Conservation (phyloP, 2,113 vertebrate species). For the Marcusenius ussheri region DNA sequence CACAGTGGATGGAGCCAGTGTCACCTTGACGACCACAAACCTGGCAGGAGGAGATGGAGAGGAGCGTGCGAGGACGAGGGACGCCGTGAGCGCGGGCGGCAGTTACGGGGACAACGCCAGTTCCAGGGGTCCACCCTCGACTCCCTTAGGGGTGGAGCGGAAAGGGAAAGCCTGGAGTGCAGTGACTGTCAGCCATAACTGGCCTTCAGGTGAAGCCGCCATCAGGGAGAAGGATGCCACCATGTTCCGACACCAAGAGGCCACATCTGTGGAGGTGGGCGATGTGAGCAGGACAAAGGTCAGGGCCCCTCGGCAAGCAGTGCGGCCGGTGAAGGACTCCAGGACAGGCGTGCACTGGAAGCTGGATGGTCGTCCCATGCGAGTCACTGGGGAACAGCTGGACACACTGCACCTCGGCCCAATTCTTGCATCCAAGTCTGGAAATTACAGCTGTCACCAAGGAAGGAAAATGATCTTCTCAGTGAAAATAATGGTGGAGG, state of each 20-base stretch:
- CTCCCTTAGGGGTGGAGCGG: background rate
- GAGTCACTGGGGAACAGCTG: conserved; percentile 15
- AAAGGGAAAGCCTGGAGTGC: background rate
- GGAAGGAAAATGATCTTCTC: conserved; percentile 40
- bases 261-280: background rate
- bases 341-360: conserved; percentile 43
- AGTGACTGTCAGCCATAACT: background rate
- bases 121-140: background rate
- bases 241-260: background rate
- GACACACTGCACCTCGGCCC: conserved; percentile 40
- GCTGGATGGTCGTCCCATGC: conserved; percentile 29
- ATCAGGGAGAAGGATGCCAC: background rate
- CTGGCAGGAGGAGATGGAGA: background rate
- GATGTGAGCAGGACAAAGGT: conserved; percentile 14
- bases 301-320: background rate
- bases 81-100: background rate
- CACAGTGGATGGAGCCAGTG: conserved; percentile 45
- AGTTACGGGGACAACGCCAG: background rate
- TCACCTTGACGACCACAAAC: conserved; percentile 12
- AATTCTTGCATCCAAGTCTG: conserved; percentile 39
- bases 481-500: conserved; percentile 45
- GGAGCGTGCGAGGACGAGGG: background rate
- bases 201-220: background rate
- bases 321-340: conserved; percentile 28
- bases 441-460: conserved; percentile 55